These are phyloP conservation scores for Crambe crambe DNA, from an alignment of 37 sponge, comb jelly and placozoan genomes.

Conservation along the genomic window DNA sequence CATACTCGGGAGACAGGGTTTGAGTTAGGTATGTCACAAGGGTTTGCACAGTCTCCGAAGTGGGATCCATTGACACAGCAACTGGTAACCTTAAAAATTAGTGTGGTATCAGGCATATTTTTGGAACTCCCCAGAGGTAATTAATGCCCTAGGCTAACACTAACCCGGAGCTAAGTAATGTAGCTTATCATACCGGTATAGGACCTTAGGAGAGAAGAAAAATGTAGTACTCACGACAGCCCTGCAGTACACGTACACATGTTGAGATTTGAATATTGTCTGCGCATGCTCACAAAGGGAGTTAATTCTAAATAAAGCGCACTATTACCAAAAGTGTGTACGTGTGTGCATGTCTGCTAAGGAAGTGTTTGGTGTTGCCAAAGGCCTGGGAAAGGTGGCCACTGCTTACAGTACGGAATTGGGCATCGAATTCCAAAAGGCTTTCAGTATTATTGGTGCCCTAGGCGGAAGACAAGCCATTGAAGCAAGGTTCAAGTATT, in stretches of 20 bases:
- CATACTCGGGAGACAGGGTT: conserved; percentile 66
- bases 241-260: neutral
- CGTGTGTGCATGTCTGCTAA: conserved; percentile 18
- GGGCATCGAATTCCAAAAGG: neutral
- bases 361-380: conserved; percentile 30
- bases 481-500: neutral
- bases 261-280: neutral
- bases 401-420: conserved; percentile 3
- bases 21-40: conserved; percentile 80
- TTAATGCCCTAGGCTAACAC: no score
- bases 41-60: conserved; percentile 64
- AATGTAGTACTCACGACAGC: no score
- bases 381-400: conserved; percentile 29
- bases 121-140: no score
- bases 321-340: no score
- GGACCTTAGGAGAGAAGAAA: no score
- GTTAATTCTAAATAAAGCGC: conserved; percentile 25
- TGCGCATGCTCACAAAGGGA: conserved; percentile 17
- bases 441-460: neutral
- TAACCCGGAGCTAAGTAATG: no score
- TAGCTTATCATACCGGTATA: no score
- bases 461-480: neutral
- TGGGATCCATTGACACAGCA: conserved; percentile 81
- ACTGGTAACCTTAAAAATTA: no score
- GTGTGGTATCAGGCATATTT: no score